Conservation (phyloP, 2,797 vertebrate species). For the Coluber constrictor region DNA sequence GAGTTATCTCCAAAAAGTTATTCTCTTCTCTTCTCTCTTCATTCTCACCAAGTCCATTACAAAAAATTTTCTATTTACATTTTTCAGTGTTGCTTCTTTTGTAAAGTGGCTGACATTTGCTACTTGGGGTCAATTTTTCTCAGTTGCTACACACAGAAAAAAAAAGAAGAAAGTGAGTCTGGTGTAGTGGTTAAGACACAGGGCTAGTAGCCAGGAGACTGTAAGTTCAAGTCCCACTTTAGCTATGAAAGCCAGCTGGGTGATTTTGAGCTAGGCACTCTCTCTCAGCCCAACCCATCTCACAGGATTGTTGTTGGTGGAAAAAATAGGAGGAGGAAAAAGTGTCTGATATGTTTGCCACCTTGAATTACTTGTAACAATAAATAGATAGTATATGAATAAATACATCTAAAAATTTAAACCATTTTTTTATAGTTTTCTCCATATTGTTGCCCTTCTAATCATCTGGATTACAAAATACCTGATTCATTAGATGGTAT, state of each 20-base stretch:
- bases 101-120: background rate
- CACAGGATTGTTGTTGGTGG: background rate
- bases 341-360: background rate
- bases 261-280: background rate
- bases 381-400: background rate
- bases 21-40: too few species aligned
- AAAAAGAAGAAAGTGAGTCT: background rate
- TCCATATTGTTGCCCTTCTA: background rate
- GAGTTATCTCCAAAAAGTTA: too few species aligned
- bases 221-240: background rate
- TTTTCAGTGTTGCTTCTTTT: background rate
- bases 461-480: background rate
- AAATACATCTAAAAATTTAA: background rate
- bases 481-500: background rate
- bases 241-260: background rate
- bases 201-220: background rate
- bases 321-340: background rate
- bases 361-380: background rate
- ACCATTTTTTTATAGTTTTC: background rate
- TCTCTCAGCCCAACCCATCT: background rate
- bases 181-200: background rate
- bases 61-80: background rate
- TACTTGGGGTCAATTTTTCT: background rate
- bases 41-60: too few species aligned
- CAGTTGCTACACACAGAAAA: background rate